Conservation (phyloP, 2,888 invertebrate genomes). For the Thyatira batis region DNA sequence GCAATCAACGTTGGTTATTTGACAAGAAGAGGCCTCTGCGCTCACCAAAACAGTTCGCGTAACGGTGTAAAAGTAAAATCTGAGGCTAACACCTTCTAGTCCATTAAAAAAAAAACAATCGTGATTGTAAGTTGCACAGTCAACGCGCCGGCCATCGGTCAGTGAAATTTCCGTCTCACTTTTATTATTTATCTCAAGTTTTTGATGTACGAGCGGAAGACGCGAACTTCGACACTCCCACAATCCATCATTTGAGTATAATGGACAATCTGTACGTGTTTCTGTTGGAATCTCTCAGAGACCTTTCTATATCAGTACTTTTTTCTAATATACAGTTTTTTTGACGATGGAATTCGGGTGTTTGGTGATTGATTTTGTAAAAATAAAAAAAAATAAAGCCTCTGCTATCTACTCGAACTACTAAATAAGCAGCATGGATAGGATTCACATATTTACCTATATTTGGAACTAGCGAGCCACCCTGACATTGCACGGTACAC, state of each 20-base stretch:
- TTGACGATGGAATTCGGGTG: neutral
- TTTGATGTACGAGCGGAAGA: conserved; percentile 1
- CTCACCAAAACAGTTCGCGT: too few species aligned
- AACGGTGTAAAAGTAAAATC: too few species aligned
- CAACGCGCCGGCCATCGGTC: neutral
- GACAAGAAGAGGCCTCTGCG: too few species aligned
- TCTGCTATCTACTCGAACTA: too few species aligned
- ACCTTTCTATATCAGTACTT: neutral
- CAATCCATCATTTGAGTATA: neutral
- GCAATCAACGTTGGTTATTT: too few species aligned
- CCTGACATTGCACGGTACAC: too few species aligned
- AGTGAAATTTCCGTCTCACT: conserved; percentile 5
- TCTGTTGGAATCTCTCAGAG: neutral
- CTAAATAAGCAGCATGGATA: too few species aligned
- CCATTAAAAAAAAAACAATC: too few species aligned
- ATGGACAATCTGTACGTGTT: neutral
- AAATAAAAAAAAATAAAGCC: too few species aligned
- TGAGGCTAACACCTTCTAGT: too few species aligned
- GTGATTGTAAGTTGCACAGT: neutral
- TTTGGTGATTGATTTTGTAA: neutral
- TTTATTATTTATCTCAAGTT: conserved; percentile 1
- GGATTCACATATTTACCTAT: too few species aligned
- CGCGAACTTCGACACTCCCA: neutral
- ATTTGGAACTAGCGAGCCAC: too few species aligned
- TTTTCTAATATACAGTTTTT: neutral